Evolutionary conservation across 2,888 invertebrate species (phyloP), one percentile per base, ranked within the genome.

Genomic region (Drosophila helvetica): DNA sequence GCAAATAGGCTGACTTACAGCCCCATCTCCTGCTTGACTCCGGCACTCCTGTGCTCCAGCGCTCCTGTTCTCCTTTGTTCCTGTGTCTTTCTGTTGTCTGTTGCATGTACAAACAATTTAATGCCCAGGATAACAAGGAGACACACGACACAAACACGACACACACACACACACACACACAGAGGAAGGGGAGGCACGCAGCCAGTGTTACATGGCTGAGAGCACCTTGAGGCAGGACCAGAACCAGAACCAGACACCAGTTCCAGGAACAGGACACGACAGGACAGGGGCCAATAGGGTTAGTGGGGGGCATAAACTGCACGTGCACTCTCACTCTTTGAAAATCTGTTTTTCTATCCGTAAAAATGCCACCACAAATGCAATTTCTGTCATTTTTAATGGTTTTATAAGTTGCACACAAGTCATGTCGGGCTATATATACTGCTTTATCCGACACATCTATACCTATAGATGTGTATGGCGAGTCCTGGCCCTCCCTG

Each of bases 371-470:
- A 57, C 58, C 66, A 52, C 53, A 69, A 79, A 86, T 74, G 75
- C 85, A 79, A 78, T 85, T 88, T 73, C 85, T 76, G 82, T 73
- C 78, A 73, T 78, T 75, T 78, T 76, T 74, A 87, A 87, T 89
- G 81, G 79, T 84, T 84, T 84, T 86, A 78, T 86, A 86, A 75
- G 81, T 80, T 86, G 80, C 81, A 74, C 18, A 8, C 5, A 47
- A 59, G 58, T 43, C 54, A 60, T 38, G 17, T 52, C 33, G 7
- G 1, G 12, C 5, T 4, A 6, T 30, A 46, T 15, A 15, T 5
- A 8, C 8, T 8, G 9, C 9, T 19, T 25, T 22, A 17, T 22
- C 5, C 6, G 4, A 38, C 38, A 5, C 19, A 52, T 33, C 18
- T 33, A 52, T 33, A 18, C 3, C 3, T 27, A 18, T 33, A 33